Evolutionary conservation across 2,797 vertebrate species (phyloP).

Genomic region (Pangasius krempfi): DNA sequence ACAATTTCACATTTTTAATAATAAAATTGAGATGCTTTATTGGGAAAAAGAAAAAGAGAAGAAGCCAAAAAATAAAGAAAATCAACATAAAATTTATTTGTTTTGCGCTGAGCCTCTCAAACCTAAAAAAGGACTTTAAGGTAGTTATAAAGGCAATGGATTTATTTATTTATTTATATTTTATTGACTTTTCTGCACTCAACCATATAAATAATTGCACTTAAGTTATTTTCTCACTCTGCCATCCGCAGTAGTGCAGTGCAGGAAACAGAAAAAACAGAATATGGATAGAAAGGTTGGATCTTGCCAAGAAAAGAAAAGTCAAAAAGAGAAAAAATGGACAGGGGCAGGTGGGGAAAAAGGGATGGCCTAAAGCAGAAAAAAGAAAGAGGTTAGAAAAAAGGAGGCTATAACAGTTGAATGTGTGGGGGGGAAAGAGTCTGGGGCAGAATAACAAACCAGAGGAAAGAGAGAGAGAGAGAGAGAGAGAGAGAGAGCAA

Average conservation of each 20-base stretch:
- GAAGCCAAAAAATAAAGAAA: not conserved
- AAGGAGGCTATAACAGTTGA: not conserved
- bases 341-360: not conserved
- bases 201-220: not conserved
- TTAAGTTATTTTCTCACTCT: not conserved
- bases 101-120: not conserved
- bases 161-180: not conserved
- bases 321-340: not conserved
- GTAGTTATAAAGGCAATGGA: not conserved
- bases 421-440: not conserved
- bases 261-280: not conserved
- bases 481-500: not conserved
- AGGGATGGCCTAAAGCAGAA: not conserved
- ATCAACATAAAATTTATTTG: not conserved
- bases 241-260: not conserved
- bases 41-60: too few relatives aligned
- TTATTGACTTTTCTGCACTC: not conserved
- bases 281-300: not conserved
- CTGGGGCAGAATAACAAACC: conserved; percentile 19
- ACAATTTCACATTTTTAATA: not conserved
- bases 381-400: not conserved
- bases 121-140: not conserved
- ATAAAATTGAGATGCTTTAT: not conserved
- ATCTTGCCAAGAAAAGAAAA: not conserved
- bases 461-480: not conserved